Conservation (phyloP, 2,113 vertebrate genomes). For the Lichenostomus cassidix region DNA sequence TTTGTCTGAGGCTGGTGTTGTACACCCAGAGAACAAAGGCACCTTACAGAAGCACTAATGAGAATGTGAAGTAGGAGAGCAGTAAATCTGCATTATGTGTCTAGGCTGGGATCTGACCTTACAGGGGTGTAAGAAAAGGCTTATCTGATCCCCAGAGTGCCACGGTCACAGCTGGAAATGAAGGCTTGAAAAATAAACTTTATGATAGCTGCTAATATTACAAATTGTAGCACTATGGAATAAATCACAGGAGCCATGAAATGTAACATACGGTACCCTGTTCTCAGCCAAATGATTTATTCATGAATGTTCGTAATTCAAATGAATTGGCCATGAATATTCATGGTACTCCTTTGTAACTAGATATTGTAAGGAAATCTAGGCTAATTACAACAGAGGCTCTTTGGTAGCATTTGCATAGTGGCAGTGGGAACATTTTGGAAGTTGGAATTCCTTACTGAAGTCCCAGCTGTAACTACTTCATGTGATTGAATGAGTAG, state of each 20-base stretch:
- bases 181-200: slow-evolving; percentile 68
- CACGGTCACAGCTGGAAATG: slow-evolving; percentile 62
- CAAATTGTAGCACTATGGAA: slow-evolving; percentile 60
- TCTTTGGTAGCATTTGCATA: slow-evolving; percentile 43
- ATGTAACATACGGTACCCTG: slow-evolving; percentile 59
- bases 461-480: slow-evolving; percentile 51
- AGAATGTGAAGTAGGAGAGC: neutral
- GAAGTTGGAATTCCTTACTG: slow-evolving; percentile 56
- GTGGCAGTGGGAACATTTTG: slow-evolving; percentile 47
- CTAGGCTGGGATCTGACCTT: slow-evolving; percentile 16
- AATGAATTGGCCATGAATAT: slow-evolving; percentile 68
- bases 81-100: slow-evolving; percentile 38
- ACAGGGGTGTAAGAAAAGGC: neutral
- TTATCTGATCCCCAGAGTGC: slow-evolving; percentile 33
- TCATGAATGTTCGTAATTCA: slow-evolving; percentile 67
- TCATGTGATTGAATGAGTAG: slow-evolving; percentile 1
- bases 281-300: slow-evolving; percentile 71
- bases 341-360: slow-evolving; percentile 62
- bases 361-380: slow-evolving; percentile 68
- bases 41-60: slow-evolving; percentile 17
- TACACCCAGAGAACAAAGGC: neutral
- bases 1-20: neutral
- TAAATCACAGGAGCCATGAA: slow-evolving; percentile 64
- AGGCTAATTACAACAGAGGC: slow-evolving; percentile 61
- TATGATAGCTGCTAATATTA: slow-evolving; percentile 69